Base-by-base conservation (phyloP, 2,113 vertebrate species). In the Chloropsis hardwickii region DNA sequence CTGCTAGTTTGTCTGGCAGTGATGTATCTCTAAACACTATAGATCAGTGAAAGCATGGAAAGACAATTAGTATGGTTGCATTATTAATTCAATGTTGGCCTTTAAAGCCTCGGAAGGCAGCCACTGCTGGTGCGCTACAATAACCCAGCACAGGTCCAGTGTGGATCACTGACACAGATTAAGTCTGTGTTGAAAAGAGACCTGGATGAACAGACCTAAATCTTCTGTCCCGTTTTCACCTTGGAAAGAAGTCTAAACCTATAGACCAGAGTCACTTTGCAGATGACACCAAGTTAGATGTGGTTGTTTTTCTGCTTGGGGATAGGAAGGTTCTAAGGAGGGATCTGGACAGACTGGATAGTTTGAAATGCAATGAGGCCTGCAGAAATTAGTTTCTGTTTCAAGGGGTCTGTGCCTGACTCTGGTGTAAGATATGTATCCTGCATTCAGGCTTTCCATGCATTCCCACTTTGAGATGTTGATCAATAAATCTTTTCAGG, bases 391-490 rank as follows among this genome's bases (percentile, higher is more conserved):
- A 80, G 11, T n/a, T 92, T 35, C 24, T 73, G 2, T 67, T 86
- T 62, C 77, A 62, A 25, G 23, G 20, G 3, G 2, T 14, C 37
- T 92, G 50, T 87, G n/a, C 29, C 45, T 80, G 33, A 33, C 45
- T 51, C 10, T 51, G 4, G 10, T 72, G 25, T 61, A 53, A 80
- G 45, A 35, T 35, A 54, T 8, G 11, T 45, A 19, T 73, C 28
- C 42, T 69, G 25, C 21, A 39, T 33, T 80, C 27, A 47, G 47
- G 27, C 15, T 92, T 69, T 87, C 35, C 15, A 37, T 27, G 50
- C 0, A 0, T 56, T 90, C 23, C 8, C 7, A 10, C 28, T 29
- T 2, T 25, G n/a, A n/a, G 22, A 42, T 1, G 27, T 4, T 1
- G 5, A 81, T 71, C n/a, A 42, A 11, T 42, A 47, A 44, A 48